Conservation (phyloP, 1,140 invertebrate species). For the Caenorhabditis briggsae region DNA sequence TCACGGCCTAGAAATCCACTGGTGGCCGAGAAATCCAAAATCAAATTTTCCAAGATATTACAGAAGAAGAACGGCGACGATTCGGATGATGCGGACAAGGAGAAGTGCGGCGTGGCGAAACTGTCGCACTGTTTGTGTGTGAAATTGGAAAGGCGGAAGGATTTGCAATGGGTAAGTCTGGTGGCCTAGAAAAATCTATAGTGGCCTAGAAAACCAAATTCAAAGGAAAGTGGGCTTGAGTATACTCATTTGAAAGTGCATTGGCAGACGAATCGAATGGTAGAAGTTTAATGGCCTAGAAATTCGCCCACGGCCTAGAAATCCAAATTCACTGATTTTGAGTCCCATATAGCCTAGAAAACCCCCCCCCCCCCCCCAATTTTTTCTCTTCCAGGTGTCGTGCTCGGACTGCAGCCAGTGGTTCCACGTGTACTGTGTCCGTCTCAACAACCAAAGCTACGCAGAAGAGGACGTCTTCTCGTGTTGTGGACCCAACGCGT, state of each 20-base stretch:
- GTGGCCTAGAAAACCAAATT: too few species aligned
- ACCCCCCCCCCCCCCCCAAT: too few species aligned
- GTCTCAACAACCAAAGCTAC: neutral
- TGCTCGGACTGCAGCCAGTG: conserved; percentile 31
- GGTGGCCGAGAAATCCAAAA: too few species aligned
- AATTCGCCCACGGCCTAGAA: neutral
- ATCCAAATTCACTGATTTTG: too few species aligned
- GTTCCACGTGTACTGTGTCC: conserved; percentile 18
- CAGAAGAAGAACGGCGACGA: conserved; percentile 15
- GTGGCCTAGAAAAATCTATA: too few species aligned
- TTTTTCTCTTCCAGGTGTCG: conserved; percentile 2
- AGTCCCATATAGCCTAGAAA: too few species aligned
- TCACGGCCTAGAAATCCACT: too few species aligned
- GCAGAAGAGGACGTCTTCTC: neutral
- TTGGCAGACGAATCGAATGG: neutral
- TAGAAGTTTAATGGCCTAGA: neutral
- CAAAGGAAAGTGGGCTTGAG: neutral
- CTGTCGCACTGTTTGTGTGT: neutral
- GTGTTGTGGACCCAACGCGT: neutral
- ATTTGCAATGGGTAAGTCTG: conserved; percentile 17
- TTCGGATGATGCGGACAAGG: neutral
- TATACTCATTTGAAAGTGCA: neutral
- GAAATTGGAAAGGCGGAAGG: neutral
- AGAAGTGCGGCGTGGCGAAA: neutral
- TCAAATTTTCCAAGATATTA: neutral